Evolutionary conservation across 2,113 vertebrate genomes (phyloP).

Genomic region (Cygnus buccinator): DNA sequence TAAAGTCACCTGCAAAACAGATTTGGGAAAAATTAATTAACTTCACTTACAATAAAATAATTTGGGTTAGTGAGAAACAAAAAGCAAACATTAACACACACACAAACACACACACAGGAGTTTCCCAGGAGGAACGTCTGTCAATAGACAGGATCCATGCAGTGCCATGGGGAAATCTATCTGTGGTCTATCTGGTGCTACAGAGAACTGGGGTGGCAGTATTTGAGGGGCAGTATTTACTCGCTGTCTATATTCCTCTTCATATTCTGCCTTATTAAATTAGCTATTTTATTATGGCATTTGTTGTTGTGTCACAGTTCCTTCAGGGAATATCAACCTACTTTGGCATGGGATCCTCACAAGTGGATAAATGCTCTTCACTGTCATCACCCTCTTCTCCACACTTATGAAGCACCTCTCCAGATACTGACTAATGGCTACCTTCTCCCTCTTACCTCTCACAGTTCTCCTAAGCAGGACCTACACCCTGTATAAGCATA

Average conservation of each 20-base stretch:
- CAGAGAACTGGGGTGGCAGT: neutral
- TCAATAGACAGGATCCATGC: neutral
- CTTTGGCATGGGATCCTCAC: neutral
- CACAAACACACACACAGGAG: neutral
- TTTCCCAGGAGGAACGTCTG: neutral
- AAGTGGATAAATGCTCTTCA: neutral
- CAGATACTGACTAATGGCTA: neutral
- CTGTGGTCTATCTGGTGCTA: neutral
- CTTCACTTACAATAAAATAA: neutral
- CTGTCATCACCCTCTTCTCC: neutral
- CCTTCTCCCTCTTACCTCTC: neutral
- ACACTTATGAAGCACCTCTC: neutral
- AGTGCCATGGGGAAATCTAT: neutral
- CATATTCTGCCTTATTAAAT: neutral
- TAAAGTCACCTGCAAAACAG: neutral
- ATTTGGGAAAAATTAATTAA: neutral
- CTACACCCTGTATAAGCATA: neutral
- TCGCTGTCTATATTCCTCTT: neutral
- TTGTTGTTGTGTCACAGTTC: neutral
- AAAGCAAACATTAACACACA: neutral
- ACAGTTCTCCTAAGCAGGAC: neutral
- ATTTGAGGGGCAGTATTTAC: neutral
- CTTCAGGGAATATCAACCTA: neutral
- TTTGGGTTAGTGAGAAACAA: neutral
- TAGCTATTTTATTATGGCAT: neutral